Evolutionary conservation across 2,113 vertebrate species (phyloP).

Genomic region (Laticauda laticaudata): DNA sequence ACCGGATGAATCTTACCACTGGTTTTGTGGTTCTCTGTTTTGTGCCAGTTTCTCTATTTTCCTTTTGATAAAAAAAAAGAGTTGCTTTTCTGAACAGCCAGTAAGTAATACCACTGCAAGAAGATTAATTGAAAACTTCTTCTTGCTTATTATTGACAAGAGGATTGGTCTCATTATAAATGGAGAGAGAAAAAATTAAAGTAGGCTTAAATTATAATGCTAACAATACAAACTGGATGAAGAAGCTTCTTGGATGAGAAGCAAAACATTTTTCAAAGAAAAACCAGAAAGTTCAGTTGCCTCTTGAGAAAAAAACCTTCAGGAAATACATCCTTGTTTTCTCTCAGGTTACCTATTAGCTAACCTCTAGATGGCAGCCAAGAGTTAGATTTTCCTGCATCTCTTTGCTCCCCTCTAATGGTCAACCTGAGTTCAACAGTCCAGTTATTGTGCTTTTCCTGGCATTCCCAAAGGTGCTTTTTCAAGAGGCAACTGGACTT

Average conservation of each 20-base stretch:
- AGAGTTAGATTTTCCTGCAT: neutral
- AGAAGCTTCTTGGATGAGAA: too few relatives aligned
- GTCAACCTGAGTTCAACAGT: neutral
- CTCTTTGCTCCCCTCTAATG: neutral
- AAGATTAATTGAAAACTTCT: neutral
- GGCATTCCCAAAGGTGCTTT: neutral
- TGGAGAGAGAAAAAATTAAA: neutral
- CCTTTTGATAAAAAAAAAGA: neutral
- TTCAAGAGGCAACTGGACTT: too few relatives aligned
- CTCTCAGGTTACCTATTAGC: too few relatives aligned
- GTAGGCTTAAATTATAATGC: neutral
- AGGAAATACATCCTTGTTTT: neutral
- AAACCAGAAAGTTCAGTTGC: too few relatives aligned
- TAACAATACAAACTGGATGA: too few relatives aligned
- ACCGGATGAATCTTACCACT: too few relatives aligned
- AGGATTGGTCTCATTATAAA: constrained; percentile 20
- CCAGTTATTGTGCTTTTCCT: neutral
- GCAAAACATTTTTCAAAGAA: too few relatives aligned
- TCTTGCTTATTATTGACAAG: constrained; percentile 2
- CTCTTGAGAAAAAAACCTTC: too few relatives aligned
- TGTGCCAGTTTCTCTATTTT: neutral
- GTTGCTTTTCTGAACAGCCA: neutral
- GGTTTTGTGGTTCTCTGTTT: neutral
- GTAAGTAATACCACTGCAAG: neutral
- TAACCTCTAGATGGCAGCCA: neutral